Evolutionary conservation across 2,888 invertebrate genomes (phyloP), one percentile per base, ranked within the genome.

Genomic region (Tetragonisca angustula): DNA sequence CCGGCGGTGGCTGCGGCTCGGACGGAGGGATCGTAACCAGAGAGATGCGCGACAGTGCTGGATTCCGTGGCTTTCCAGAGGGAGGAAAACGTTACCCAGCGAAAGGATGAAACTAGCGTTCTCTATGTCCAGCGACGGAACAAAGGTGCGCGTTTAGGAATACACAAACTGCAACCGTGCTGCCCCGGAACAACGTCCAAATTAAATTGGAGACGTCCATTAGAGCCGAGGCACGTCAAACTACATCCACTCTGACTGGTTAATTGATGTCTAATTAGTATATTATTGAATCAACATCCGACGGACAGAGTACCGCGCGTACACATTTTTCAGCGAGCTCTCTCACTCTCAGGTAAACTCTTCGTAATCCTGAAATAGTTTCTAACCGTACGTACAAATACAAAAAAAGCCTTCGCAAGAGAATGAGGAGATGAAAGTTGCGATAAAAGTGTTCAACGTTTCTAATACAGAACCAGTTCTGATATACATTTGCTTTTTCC

Each of bases 11-110:
- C 65, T 67, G 64, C 67, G 74, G 76, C 89, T 91, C 89, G 89
- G 89, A 91, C 90, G 92, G 90, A 88, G 85, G 90, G 78, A 81
- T 83, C 84, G 84, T 79, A 83, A 79, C 78, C 84, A 54, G 76
- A 72, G 73, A 85, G 85, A 73, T 59, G 69, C 64, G 70, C 67
- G 83, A 59, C 61, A 71, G 50, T 80, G 65, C 50, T 72, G 76
- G 73, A 80, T 88, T 76, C 83, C 72, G 69, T 83, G 67, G 79
- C 76, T 79, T 73, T 74, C 43, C 65, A 65, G 43, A 24, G 32
- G 68, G 36, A 36, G 74, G 73, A 73, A 64, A 69, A 76, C 62
- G 61, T 21, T 27, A 49, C 36, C 67, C 36, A 27, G 36, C 43
- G 81, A 61, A 81, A 83, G 81, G 87, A 72, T 75, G 89, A 76